phyloP scores from a whole-genome alignment of 1,140 invertebrate species.

The Aphaenogaster ashmeadi region DNA sequence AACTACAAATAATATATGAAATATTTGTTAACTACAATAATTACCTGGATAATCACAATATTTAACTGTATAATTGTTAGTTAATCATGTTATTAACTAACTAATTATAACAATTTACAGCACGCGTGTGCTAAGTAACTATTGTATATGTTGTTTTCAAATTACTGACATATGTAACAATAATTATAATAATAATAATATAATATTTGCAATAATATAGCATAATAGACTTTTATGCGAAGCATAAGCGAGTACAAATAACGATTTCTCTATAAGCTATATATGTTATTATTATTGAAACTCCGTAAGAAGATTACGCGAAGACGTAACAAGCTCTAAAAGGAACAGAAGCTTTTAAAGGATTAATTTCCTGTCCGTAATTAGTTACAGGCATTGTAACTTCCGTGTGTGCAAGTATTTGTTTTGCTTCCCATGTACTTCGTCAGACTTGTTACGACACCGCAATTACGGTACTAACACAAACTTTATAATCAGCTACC shows the following conservation, averaged over 20 bases:
- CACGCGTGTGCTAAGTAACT: slow-evolving; percentile 16
- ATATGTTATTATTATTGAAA: slow-evolving; percentile 24
- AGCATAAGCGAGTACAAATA: neutral
- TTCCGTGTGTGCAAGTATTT: slow-evolving; percentile 30
- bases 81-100: slow-evolving; percentile 33
- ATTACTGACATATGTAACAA: neutral
- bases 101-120: slow-evolving; percentile 38
- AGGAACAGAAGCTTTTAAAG: slow-evolving; percentile 37
- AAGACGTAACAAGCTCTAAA: slow-evolving; percentile 25
- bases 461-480: slow-evolving; percentile 37
- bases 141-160: neutral
- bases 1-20: neutral
- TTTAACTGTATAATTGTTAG: slow-evolving; percentile 24
- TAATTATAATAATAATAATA: slow-evolving; percentile 5
- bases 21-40: slow-evolving; percentile 28
- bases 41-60: slow-evolving; percentile 32
- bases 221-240: neutral
- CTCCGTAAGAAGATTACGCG: slow-evolving; percentile 11
- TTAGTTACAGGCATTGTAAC: slow-evolving; percentile 39
- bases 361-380: slow-evolving; percentile 50
- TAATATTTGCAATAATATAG: neutral
- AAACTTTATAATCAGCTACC: slow-evolving; percentile 48
- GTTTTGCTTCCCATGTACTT: slow-evolving; percentile 38
- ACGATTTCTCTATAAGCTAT: neutral
- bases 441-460: slow-evolving; percentile 26